Base-by-base conservation (phyloP, 2,113 vertebrate genomes). In the Sterna hirundo region DNA sequence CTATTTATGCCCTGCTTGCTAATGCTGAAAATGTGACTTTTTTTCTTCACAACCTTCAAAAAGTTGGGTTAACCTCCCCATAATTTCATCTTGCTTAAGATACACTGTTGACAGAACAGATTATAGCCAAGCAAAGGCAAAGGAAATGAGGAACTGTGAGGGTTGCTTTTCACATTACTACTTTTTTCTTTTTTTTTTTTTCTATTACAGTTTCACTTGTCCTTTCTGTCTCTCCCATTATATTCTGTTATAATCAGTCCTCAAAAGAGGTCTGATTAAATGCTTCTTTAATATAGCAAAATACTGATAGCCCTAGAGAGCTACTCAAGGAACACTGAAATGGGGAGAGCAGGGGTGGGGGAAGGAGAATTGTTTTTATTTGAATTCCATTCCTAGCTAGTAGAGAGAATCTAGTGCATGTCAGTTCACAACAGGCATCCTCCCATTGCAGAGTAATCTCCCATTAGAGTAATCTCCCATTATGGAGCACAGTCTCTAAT, bases 371-470 rank as follows among this genome's bases (percentile, higher is more conserved):
- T 79, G n/a, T 64, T 72, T 88, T 90, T 83, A 61, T 90, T 60
- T 47, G 27, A 94, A 88, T 95, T 95, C 51, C 52, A 47, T 66
- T 96, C 60, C 38, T 27, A 78, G 17, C n/a, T 34, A 68, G 13
- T 13, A 89, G 36, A 88, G 44, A 65, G 29, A n/a, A 62, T 66
- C 44, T 66, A 49, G 44, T 47, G 7, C 1, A 1, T 47, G 8
- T 46, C 32, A 71, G 8, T 21, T 78, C 72, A 86, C 38, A 86
- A 25, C 36, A 86, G 55, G 42, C n/a, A 78, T 81, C 47, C 29
- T 93, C 51, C 46, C 18, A 16, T 5, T 71, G 34, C 29, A 83
- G 34, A 78, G 34, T 52, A 46, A 68, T 36, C 30, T 83, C 25
- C 14, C 5, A 0, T 34, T 36, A 62, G 34, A 78, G 34, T 52